Base-by-base conservation (phyloP, 1,140 invertebrate genomes). In the Schlechtendalia chinensis region DNA sequence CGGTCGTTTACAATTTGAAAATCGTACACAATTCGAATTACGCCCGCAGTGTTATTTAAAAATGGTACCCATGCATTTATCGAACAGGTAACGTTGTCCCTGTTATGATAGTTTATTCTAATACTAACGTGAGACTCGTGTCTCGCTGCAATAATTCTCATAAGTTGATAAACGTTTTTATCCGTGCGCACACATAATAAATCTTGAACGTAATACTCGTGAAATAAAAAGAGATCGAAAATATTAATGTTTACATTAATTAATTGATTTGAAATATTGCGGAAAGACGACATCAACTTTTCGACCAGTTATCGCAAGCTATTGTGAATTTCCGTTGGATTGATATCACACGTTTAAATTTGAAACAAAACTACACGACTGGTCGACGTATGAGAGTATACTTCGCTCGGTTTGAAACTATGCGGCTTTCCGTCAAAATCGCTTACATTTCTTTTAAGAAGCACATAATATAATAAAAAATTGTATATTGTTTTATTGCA, bases 401-500 rank as follows among this genome's bases (percentile, higher is more conserved):
- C 29, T 19, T 53, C 16, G 8, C 8, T 8, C 32, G 8, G 8
- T 39, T 39, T 39, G 32, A 54, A 54, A 72, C 1, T n/a, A 24
- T 29, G 69, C 17, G 29, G 69, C 69, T 72, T 72, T 72, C 27
- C 17, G 24, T 54, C 24, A 14, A 54, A 53, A 54, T 54, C 24
- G 69, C 69, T 72, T 72, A 54, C 19, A 72, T 5, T 72, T 72
- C 8, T 39, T 12, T n/a, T 72, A 24, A 54, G 24, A 54, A 54
- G 47, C 69, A 54, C 69, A 24, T 27, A 27, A 32, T 53, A 27
- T 1, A 3, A 8, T 39, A 50, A 50, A 50, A 50, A 58, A 54
- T 71, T 10, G 27, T 71, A 12, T 50, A 69, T 39, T n/a, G n/a
- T n/a, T 53, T 72, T 72, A 29, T 29, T 72, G 50, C 69, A 72